Base-by-base conservation (phyloP, 2,113 vertebrate genomes). In the Amblyopsis rosae region DNA sequence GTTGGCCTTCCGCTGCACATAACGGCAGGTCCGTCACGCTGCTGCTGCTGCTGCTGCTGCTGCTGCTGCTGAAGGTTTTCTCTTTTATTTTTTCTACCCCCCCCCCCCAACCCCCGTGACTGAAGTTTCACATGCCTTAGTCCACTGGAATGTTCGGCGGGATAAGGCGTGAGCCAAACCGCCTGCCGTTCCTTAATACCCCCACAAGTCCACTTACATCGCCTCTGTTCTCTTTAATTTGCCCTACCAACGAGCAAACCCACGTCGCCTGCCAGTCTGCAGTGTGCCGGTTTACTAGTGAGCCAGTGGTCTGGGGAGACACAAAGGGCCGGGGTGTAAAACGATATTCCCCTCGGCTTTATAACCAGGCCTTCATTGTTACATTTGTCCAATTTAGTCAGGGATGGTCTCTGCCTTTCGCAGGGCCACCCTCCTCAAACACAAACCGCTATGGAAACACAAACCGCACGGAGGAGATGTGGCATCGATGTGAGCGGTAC, bases 201-300 rank as follows among this genome's bases (percentile, higher is more conserved):
- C 76, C 64, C 57, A 70, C 77, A 82, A 76, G 77, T 79, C 77
- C 77, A 69, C 49, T 61, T 69, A 70, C 67, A 53, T 57, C 80
- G 66, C 63, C 63, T 63, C n/a, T 49, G 0, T 26, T 61, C 73
- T 62, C 65, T 77, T 82, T 85, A 77, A 78, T 82, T 76, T 79
- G 65, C 55, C 80, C 77, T 81, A 72, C 69, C 75, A 79, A 56
- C 81, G 75, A 71, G 77, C 82, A 88, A 81, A 83, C 64, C 66
- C 59, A 75, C 47, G 71, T 65, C 41, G 76, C 71, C 75, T 75
- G 51, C 13, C 58, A 71, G 77, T 88, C 85, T 77, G 76, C 70
- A 54, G 71, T 69, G 73, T 50, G 26, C 69, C 45, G 46, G 69
- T 91, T 87, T 84, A 79, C 61, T 74, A 67, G 65, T 62, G 66